Percentiles rank a stretch among this genome's conserved stretches.
Evolutionary conservation across 2,113 vertebrate genomes (phyloP).

Genomic region (Ceyx melanurus): DNA sequence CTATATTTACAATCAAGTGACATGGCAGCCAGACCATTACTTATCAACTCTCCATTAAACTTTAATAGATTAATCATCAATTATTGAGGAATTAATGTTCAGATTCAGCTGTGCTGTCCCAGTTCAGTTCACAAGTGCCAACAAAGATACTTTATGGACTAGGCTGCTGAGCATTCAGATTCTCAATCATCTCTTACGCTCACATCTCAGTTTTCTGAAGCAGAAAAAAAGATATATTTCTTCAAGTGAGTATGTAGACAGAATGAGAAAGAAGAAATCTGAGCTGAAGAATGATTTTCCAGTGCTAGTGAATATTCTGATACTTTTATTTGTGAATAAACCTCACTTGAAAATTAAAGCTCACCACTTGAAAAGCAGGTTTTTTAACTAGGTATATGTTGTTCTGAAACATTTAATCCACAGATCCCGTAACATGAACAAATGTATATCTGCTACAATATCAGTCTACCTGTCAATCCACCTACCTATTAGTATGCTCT

Average conservation of each 20-base stretch:
- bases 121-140: constrained; percentile 67
- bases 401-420: not conserved
- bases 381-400: not conserved
- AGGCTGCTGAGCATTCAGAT: not conserved
- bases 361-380: not conserved
- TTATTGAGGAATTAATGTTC: constrained; percentile 82
- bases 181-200: not conserved
- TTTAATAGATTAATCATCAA: constrained; percentile 81
- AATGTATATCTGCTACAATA: not conserved
- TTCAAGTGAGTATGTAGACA: not conserved
- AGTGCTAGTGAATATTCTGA: not conserved
- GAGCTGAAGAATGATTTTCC: not conserved
- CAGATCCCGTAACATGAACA: not conserved
- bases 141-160: constrained; percentile 48
- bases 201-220: constrained; percentile 19
- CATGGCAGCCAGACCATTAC: constrained; percentile 77
- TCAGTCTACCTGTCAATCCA: constrained; percentile 25
- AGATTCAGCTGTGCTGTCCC: constrained; percentile 79
- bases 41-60: constrained; percentile 81
- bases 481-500: constrained; percentile 6
- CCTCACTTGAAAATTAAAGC: not conserved
- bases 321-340: not conserved
- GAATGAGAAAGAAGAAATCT: not conserved
- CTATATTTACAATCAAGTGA: constrained; percentile 74
- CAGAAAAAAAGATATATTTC: constrained; percentile 34